Evolutionary conservation across 2,888 invertebrate species (phyloP).

Genomic region (Eupithecia subfuscata): DNA sequence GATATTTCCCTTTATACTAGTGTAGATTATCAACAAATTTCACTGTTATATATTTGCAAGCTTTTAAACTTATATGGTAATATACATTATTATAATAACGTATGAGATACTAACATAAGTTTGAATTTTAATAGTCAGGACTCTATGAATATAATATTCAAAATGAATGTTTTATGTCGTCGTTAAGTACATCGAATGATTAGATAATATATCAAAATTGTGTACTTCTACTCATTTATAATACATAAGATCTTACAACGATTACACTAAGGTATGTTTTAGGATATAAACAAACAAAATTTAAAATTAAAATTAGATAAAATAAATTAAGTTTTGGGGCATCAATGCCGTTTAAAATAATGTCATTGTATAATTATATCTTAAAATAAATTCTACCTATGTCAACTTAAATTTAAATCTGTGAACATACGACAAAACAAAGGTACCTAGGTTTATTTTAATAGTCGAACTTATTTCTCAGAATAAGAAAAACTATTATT

Average conservation of each 20-base stretch:
- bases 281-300: not conserved
- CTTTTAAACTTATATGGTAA: not conserved
- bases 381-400: conserved; percentile 10
- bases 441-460: conserved; percentile 1
- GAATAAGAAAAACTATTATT: conserved; percentile 34
- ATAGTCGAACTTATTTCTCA: conserved; percentile 37
- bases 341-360: conserved; percentile 15
- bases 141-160: not conserved
- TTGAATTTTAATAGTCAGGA: not conserved
- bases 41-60: not conserved
- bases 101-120: not conserved
- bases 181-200: not conserved
- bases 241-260: not conserved
- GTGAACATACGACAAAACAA: not conserved
- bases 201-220: not conserved
- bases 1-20: not conserved
- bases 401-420: not conserved
- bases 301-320: conserved; percentile 3
- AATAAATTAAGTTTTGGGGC: conserved; percentile 36
- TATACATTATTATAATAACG: not conserved
- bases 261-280: not conserved
- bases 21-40: too few species aligned
- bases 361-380: conserved; percentile 12
- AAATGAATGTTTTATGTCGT: not conserved
- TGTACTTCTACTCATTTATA: not conserved